A percentile compares a stretch with the other conserved stretches of the same genome.
Conservation (phyloP, 1,140 invertebrate species). For the Ectropis grisescens region DNA sequence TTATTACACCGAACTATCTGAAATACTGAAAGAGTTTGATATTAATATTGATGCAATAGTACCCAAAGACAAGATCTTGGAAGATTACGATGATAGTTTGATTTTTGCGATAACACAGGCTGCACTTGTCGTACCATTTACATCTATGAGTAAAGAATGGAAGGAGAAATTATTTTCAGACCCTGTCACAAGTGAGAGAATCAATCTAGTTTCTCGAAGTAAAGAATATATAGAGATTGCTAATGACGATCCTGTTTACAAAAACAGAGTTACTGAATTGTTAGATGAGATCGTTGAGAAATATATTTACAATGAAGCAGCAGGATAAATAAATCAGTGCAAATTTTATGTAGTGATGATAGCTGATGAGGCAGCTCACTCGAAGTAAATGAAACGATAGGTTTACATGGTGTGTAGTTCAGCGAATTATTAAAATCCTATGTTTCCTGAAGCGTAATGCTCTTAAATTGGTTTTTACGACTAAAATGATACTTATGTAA, state of each 20-base stretch:
- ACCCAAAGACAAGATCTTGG: constrained; percentile 27
- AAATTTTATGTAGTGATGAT: too few species aligned
- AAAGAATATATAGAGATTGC: constrained; percentile 59
- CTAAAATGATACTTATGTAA: too few species aligned
- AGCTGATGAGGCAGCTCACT: too few species aligned
- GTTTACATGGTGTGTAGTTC: too few species aligned
- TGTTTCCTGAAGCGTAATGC: too few species aligned
- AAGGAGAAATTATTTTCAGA: constrained; percentile 41
- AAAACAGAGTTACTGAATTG: constrained; percentile 53
- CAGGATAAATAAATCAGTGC: too few species aligned
- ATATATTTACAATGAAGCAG: too few species aligned
- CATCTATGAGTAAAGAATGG: constrained; percentile 34
- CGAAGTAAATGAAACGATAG: too few species aligned
- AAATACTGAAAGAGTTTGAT: constrained; percentile 40
- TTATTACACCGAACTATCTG: constrained; percentile 54
- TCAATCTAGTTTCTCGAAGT: constrained; percentile 54
- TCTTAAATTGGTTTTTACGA: too few species aligned
- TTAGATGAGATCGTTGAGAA: constrained; percentile 65
- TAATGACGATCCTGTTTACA: constrained; percentile 41
- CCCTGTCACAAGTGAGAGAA: constrained; percentile 38
- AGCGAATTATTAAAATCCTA: too few species aligned
- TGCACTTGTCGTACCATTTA: constrained; percentile 61
- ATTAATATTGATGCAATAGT: constrained; percentile 40
- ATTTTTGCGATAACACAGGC: constrained; percentile 65
- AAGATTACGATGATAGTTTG: constrained; percentile 55